A percentile compares a stretch with the other conserved stretches of the same genome.
Evolutionary conservation across 2,113 vertebrate species (phyloP).

Genomic region (Sapayoa aenigma): DNA sequence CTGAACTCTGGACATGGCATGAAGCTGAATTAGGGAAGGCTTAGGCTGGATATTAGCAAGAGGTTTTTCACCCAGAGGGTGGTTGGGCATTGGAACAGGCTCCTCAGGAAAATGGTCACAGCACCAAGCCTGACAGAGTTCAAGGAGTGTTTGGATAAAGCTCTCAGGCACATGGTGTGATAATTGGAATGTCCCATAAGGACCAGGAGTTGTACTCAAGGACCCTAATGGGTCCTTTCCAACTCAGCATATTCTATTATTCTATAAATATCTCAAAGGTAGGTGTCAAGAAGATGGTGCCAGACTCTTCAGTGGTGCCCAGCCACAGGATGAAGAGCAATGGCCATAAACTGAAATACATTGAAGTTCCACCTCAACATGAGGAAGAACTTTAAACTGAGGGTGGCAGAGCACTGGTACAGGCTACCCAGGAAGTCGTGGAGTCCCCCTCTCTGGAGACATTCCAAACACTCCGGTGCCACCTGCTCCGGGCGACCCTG

Average conservation of each 20-base stretch:
- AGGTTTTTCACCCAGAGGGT: not conserved
- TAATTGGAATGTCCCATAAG: not conserved
- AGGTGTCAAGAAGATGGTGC: not conserved
- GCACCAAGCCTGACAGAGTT: not conserved
- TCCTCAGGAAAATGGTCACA: not conserved
- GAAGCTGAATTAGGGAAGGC: not conserved
- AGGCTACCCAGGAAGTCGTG: not conserved
- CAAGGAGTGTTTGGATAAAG: not conserved
- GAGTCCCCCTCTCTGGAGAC: not conserved
- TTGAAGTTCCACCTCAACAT: not conserved
- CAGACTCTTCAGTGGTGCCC: not conserved
- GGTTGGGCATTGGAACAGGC: not conserved
- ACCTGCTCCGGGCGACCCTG: fast-evolving
- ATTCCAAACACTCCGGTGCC: fast-evolving
- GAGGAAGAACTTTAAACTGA: not conserved
- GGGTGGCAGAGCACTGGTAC: too few relatives aligned
- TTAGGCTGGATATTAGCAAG: not conserved
- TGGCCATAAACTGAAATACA: not conserved
- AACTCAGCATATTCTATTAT: not conserved
- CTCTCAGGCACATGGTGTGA: not conserved
- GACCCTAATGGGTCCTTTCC: not conserved
- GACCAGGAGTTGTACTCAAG: not conserved
- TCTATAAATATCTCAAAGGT: not conserved
- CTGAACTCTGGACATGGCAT: not conserved
- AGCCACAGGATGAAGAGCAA: not conserved